Percentiles rank a stretch among this genome's conserved stretches.
phyloP scores from a whole-genome alignment of 1,140 invertebrate species.

The Globodera ellingtonae region DNA sequence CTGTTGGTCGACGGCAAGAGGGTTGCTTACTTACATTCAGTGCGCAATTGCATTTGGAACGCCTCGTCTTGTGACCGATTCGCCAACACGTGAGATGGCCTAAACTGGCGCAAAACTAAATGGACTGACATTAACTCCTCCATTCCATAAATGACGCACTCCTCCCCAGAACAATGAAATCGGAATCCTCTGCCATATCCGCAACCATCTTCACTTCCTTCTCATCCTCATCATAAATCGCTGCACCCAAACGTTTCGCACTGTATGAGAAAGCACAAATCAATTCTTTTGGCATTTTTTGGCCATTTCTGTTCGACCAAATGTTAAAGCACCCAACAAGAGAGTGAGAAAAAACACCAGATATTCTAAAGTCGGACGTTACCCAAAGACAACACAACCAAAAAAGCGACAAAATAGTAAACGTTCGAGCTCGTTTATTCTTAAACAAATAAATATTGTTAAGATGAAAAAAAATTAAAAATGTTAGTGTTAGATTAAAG shows the following conservation, averaged over 20 bases:
- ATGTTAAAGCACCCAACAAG: too few species aligned
- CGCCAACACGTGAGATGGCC: slow-evolving; percentile 28
- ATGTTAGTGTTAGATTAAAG: background rate
- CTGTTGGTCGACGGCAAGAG: background rate
- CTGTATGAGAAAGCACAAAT: slow-evolving; percentile 32
- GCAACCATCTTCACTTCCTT: slow-evolving; percentile 22
- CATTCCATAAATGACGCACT: slow-evolving; percentile 28
- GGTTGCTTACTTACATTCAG: slow-evolving; percentile 28
- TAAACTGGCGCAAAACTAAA: slow-evolving; percentile 31
- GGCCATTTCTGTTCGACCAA: too few species aligned
- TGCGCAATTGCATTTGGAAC: slow-evolving; percentile 22
- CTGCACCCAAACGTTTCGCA: slow-evolving; percentile 33
- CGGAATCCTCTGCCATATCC: slow-evolving; percentile 31
- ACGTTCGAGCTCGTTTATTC: background rate
- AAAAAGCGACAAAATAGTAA: background rate
- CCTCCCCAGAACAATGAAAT: slow-evolving; percentile 29
- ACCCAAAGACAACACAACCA: background rate
- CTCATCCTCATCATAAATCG: slow-evolving; percentile 31
- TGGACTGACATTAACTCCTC: slow-evolving; percentile 2
- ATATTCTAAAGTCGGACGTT: too few species aligned
- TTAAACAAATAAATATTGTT: too few species aligned
- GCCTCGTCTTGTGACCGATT: slow-evolving; percentile 30
- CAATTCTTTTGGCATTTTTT: background rate
- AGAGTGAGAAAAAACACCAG: too few species aligned
- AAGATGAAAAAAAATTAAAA: background rate